These are phyloP conservation scores for Astropecten irregularis DNA, from an alignment of 53 echinoderm and acorn worm genomes.

Conservation along the genomic window DNA sequence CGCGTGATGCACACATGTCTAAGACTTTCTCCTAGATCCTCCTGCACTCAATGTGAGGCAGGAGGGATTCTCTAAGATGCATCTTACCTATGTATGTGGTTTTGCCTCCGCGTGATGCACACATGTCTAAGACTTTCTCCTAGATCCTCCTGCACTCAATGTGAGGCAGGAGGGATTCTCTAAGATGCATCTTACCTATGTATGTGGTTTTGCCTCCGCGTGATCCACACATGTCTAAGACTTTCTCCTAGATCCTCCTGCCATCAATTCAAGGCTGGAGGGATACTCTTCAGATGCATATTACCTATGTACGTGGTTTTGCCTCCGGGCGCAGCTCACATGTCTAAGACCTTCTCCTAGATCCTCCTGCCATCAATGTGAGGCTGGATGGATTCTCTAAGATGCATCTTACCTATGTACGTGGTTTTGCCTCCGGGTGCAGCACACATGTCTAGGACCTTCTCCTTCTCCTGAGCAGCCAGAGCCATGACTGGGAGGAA, in stretches of 20 bases:
- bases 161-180: no score
- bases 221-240: constrained; percentile 94
- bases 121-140: constrained; percentile 95
- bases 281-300: no score
- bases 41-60: no score
- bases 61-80: no score
- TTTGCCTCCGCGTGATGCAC: constrained; percentile 91
- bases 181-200: constrained; percentile 78
- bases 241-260: no score
- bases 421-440: constrained; percentile 92
- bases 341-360: constrained; percentile 92
- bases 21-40: constrained; percentile 90
- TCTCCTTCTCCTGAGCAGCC: constrained; percentile 93
- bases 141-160: no score
- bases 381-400: no score
- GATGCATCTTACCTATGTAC: constrained; percentile 82
- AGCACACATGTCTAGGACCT: constrained; percentile 93
- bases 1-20: constrained; percentile 95
- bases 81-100: constrained; percentile 87
- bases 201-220: constrained; percentile 92
- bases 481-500: constrained; percentile 98
- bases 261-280: no score
- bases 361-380: no score
- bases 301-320: constrained; percentile 93
- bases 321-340: constrained; percentile 94